A percentile compares a stretch with the other conserved stretches of the same genome.
Conservation (phyloP, 1,140 invertebrate genomes). For the Drosophila truncata region DNA sequence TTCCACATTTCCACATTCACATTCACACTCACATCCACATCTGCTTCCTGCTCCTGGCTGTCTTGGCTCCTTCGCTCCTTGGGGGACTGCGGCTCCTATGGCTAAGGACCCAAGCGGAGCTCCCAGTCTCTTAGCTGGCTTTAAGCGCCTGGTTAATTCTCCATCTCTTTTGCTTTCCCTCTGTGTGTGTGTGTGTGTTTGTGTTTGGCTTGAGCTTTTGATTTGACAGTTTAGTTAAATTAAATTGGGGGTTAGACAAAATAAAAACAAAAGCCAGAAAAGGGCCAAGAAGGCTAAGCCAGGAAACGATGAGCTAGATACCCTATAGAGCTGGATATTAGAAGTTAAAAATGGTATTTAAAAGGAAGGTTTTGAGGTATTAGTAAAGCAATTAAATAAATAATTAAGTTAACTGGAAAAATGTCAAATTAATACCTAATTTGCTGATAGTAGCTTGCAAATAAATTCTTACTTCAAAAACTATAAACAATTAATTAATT, state of each 20-base stretch:
- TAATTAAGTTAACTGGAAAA: no score
- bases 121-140: conserved; percentile 50
- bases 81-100: conserved; percentile 27
- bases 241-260: conserved; percentile 67
- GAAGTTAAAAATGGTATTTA: no score
- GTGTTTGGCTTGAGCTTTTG: conserved; percentile 66
- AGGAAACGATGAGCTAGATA: background rate
- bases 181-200: conserved; percentile 17
- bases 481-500: no score
- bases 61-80: conserved; percentile 14
- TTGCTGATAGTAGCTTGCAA: no score
- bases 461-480: no score
- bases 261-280: conserved; percentile 47
- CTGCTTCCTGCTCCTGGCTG: conserved; percentile 3
- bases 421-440: no score
- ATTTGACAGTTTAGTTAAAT: conserved; percentile 84
- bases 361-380: no score
- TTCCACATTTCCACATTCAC: conserved; percentile 15
- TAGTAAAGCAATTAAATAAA: no score
- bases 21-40: conserved; percentile 7
- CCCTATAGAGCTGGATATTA: no score
- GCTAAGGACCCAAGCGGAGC: conserved; percentile 19
- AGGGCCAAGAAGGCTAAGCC: background rate
- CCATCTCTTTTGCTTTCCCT: conserved; percentile 1
- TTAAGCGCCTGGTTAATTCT: conserved; percentile 79